phyloP scores from a whole-genome alignment of 2,888 invertebrate genomes.

The Phrixothrix hirtus region DNA sequence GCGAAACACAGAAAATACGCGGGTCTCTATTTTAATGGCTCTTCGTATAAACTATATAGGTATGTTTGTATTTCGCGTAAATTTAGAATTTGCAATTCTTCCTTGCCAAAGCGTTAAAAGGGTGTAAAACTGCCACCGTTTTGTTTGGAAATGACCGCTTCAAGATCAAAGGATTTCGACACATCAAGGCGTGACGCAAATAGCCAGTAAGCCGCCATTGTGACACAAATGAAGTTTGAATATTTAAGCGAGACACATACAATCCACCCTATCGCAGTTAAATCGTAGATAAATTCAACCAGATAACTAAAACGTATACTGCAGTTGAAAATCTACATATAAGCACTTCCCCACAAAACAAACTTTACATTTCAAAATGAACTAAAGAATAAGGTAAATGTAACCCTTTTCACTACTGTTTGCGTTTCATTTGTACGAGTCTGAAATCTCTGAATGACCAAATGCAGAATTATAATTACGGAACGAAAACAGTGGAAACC shows the following conservation, averaged over 20 bases:
- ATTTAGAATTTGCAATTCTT: conserved; percentile 28
- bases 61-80: conserved; percentile 8
- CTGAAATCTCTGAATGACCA: conserved; percentile 15
- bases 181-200: conserved; percentile 32
- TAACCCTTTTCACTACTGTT: conserved; percentile 24
- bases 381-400: conserved; percentile 8
- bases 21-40: too few relatives aligned
- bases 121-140: conserved; percentile 28
- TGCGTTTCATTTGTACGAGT: conserved; percentile 28
- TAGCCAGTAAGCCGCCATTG: conserved; percentile 31
- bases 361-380: conserved; percentile 18
- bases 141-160: conserved; percentile 32
- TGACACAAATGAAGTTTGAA: conserved; percentile 33
- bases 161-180: conserved; percentile 32
- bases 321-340: conserved; percentile 10
- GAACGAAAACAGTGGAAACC: neutral
- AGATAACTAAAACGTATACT: conserved; percentile 6
- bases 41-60: too few relatives aligned
- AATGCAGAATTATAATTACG: neutral
- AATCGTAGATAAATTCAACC: conserved; percentile 29
- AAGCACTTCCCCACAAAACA: conserved; percentile 1
- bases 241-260: conserved; percentile 26
- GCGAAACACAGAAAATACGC: conserved; percentile 5
- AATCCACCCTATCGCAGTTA: conserved; percentile 28
- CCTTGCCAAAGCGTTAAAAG: conserved; percentile 22